These are phyloP conservation scores for Anoura caudifer DNA, from an alignment of 2,113 vertebrate species.

Conservation along the genomic window DNA sequence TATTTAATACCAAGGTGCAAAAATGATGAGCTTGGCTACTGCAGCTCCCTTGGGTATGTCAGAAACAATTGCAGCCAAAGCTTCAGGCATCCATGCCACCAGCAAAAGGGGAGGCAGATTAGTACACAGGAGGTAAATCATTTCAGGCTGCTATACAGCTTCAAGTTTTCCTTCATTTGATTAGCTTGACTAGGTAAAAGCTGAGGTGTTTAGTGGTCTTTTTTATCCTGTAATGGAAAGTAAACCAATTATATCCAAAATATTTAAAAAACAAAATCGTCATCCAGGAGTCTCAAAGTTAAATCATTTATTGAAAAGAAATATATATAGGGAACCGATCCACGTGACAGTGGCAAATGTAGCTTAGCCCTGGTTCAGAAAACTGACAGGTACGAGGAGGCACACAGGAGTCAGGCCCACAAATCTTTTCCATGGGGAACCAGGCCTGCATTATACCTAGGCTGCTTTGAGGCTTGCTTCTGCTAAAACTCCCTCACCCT, in stretches of 20 bases:
- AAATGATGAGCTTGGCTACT: slow-evolving; percentile 66
- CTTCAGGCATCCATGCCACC: neutral
- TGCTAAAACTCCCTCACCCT: too few relatives aligned
- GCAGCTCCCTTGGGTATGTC: slow-evolving; percentile 61
- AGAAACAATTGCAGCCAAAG: slow-evolving; percentile 50
- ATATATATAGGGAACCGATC: neutral
- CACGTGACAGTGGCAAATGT: too few relatives aligned
- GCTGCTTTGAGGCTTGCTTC: too few relatives aligned
- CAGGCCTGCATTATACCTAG: too few relatives aligned
- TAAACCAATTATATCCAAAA: slow-evolving; percentile 22
- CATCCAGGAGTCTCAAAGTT: neutral
- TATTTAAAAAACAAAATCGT: slow-evolving; percentile 26
- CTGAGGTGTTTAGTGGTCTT: slow-evolving; percentile 16
- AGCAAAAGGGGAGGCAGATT: slow-evolving; percentile 49
- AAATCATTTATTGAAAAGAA: slow-evolving; percentile 9
- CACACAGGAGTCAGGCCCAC: too few relatives aligned
- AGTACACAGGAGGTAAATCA: slow-evolving; percentile 49
- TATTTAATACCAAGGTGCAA: slow-evolving; percentile 70
- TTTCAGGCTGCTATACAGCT: slow-evolving; percentile 38
- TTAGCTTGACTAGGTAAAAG: neutral
- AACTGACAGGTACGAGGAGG: too few relatives aligned
- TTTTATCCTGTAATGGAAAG: neutral
- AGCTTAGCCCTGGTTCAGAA: too few relatives aligned
- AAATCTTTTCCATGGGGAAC: too few relatives aligned
- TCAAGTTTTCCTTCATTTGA: slow-evolving; percentile 36